A percentile compares a stretch with the other conserved stretches of the same genome.
Conservation (phyloP, 2,888 invertebrate species). For the Diaperis boleti region DNA sequence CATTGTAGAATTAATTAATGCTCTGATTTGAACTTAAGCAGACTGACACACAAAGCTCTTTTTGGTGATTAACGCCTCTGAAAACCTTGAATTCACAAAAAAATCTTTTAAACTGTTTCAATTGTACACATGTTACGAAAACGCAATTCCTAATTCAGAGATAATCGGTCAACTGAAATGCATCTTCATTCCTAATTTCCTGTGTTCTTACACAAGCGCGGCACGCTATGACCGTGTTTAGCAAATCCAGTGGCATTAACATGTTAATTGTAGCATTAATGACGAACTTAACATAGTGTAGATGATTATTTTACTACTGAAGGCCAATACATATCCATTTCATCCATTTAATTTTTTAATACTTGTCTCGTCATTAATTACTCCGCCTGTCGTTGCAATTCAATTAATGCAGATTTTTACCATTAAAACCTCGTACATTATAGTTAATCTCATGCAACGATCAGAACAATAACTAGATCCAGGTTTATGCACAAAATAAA, state of each 20-base stretch:
- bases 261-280: slow-evolving; percentile 20
- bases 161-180: slow-evolving; percentile 2
- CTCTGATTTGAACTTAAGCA: no score
- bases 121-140: no score
- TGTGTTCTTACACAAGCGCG: slow-evolving; percentile 4
- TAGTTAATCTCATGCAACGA: no score
- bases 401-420: background rate
- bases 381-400: background rate
- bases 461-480: no score
- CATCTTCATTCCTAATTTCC: slow-evolving; percentile 14
- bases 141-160: background rate
- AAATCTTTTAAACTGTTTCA: no score
- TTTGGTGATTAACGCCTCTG: no score
- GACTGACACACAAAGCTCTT: no score
- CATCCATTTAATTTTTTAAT: slow-evolving; percentile 1
- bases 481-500: no score
- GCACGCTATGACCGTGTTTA: slow-evolving; percentile 21
- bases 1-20: no score
- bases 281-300: slow-evolving; percentile 13
- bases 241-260: slow-evolving; percentile 8
- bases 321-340: slow-evolving; percentile 9
- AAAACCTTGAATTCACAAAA: no score
- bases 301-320: slow-evolving; percentile 10
- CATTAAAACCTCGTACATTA: background rate
- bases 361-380: background rate